Evolutionary conservation across 2,888 invertebrate species (phyloP).

Genomic region (Dromius quadrimaculatus): DNA sequence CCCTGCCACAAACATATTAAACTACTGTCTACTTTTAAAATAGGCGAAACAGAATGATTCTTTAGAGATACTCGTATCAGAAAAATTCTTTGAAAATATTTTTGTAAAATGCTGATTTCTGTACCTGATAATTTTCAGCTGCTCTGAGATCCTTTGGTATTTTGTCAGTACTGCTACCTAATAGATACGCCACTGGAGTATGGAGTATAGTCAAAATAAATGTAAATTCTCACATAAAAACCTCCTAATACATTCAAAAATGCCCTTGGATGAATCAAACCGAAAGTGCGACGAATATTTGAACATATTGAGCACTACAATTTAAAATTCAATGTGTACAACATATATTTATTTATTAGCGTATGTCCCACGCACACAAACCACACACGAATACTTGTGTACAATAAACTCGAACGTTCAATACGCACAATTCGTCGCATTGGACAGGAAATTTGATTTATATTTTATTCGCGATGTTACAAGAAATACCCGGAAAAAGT

Average conservation of each 20-base stretch:
- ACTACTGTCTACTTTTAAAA: no score
- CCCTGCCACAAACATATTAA: no score
- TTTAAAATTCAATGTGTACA: conserved; percentile 24
- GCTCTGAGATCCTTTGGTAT: no score
- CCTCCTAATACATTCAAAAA: not conserved
- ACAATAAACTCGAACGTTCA: not conserved
- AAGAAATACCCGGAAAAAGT: not conserved
- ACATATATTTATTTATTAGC: conserved; percentile 25
- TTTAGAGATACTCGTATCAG: no score
- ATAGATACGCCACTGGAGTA: no score
- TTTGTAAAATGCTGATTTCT: no score
- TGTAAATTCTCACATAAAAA: not conserved
- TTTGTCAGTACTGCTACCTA: no score
- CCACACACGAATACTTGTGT: not conserved
- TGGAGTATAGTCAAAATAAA: not conserved
- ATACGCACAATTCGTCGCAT: not conserved
- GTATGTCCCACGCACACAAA: conserved; percentile 29
- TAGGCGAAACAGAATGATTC: no score
- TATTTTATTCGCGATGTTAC: not conserved
- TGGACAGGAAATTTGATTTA: not conserved
- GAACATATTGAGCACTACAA: conserved; percentile 17
- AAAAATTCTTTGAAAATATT: no score
- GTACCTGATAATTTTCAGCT: no score
- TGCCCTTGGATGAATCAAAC: conserved; percentile 1
- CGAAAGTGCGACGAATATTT: not conserved